Evolutionary conservation across 2,888 invertebrate species (phyloP), one percentile per base, ranked within the genome.

Genomic region (Luperina nickerlii): DNA sequence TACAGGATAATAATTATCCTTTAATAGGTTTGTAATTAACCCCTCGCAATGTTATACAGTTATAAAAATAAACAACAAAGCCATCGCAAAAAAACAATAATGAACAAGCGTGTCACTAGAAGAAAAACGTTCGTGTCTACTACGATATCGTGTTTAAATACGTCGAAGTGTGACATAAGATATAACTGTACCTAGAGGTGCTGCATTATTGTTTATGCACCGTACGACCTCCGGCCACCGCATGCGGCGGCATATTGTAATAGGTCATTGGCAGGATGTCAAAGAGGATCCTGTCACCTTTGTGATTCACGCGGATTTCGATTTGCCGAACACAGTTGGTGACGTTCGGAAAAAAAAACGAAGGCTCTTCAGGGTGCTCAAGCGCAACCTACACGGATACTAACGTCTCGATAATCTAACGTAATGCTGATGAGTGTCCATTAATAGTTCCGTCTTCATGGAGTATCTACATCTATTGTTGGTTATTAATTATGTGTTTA

Each of bases 191-290:
- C n/a, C 8, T 75, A n/a, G 80, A 75, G 51, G 71, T 81, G 75
- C 79, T 91, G 89, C 90, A 90, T 89, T 88, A 90, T 88, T 89
- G 86, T 89, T 88, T 88, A 89, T 86, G 88, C 87, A 85, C 79
- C 81, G 83, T 78, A 73, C 83, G 82, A 87, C 89, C 87, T 88
- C 89, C 87, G 84, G 79, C 84, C 84, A 87, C 81, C 87, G 86
- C 87, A 84, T 85, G 83, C 57, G 62, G 18, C 82, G 76, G 87
- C 83, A 86, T 89, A 93, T 93, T 93, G 92, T 95, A 94, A 94
- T 94, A 94, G 96, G 96, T 96, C 95, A 94, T 95, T 96, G 96
- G 94, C 96, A 95, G 96, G 94, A 96, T 94, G 91, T 93, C 90
- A 90, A 90, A 83, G 86, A 82, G 91, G 92, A 94, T 92, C 92